phyloP scores from a whole-genome alignment of 2,797 vertebrate species.

The Galagoides demidoff region DNA sequence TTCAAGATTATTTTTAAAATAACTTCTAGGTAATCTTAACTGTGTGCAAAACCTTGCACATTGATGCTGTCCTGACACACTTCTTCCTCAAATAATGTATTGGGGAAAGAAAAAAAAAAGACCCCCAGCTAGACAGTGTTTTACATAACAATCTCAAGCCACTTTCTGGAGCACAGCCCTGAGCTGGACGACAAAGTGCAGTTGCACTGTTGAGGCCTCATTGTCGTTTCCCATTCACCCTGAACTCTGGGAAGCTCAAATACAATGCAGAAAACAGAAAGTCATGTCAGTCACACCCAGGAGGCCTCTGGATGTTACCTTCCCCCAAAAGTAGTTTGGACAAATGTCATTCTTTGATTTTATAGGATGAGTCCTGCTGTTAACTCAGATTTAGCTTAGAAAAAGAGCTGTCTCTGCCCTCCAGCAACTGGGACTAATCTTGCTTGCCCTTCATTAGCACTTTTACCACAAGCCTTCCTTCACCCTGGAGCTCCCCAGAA shows the following conservation, averaged over 20 bases:
- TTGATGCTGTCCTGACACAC: neutral
- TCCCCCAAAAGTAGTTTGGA: slow-evolving; percentile 55
- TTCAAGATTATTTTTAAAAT: neutral
- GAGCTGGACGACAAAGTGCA: neutral
- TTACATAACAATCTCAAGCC: neutral
- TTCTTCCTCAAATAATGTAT: neutral
- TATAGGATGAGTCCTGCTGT: neutral
- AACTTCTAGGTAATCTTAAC: neutral
- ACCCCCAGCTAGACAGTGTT: neutral
- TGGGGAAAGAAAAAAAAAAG: neutral
- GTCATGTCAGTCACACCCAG: neutral
- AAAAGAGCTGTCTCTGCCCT: slow-evolving; percentile 42
- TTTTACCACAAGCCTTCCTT: neutral
- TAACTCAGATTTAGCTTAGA: slow-evolving; percentile 31
- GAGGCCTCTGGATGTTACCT: neutral
- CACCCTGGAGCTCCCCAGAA: neutral
- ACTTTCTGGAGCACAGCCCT: neutral
- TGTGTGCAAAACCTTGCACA: neutral
- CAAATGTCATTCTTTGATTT: slow-evolving; percentile 71
- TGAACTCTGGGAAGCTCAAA: neutral
- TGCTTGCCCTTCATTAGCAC: slow-evolving; percentile 45
- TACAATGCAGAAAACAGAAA: slow-evolving; percentile 46
- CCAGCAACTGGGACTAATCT: neutral
- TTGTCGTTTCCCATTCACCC: slow-evolving; percentile 21
- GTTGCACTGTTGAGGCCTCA: neutral